Evolutionary conservation across 2,113 vertebrate genomes (phyloP).

Genomic region (Pan troglodytes): NHGRI_mPanTro3-v2.1_pri NC_072398.2:146010001-146010500

Average conservation of each 20-base stretch:
- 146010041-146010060: background rate
- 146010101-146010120: background rate
- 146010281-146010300: background rate
- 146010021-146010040: background rate
- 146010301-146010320: background rate
- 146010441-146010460: background rate
- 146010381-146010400: background rate
- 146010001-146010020: background rate
- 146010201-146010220: background rate
- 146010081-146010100: background rate
- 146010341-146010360: background rate
- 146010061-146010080: background rate
- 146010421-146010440: background rate
- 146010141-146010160: background rate
- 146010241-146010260: background rate
- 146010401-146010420: background rate
- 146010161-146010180: background rate
- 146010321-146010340: background rate
- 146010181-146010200: background rate
- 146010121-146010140: background rate
- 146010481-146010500: background rate
- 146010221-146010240: background rate
- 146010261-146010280: background rate
- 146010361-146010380: background rate
- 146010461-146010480: background rate